Evolutionary conservation across 2,113 vertebrate genomes (phyloP), one percentile per base, ranked within the genome.

Genomic region (Tonatia bakeri): DNA sequence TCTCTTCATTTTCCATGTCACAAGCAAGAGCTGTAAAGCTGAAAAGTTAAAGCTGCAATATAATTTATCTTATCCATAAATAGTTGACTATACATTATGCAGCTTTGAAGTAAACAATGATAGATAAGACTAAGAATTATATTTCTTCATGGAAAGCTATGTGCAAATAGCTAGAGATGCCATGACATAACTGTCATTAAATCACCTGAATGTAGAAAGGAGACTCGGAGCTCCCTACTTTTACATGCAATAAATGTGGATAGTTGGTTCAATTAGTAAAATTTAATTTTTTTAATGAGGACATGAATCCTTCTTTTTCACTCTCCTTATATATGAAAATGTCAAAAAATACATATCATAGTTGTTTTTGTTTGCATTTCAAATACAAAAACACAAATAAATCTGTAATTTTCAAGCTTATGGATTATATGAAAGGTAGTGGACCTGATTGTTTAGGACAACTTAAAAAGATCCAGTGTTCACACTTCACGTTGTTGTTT

Each of bases 1-100:
- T 97, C 97, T 96, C 91, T 97, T 96, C 94, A 97, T 97, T 97
- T 97, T 95, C 81, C 89, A 93, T 96, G 94, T 87, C 95, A 96
- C 73, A 89, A 97, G 91, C 73, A 82, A 96, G 82, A 96, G 95
- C 31, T 61, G 4, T 97, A 97, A 97, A 97, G 56, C 50, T 91
- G 91, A 96, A 96, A 97, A 98, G 96, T 97, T 96, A 97, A 97
- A 96, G 69, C 75, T 72, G 12, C 45, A 77, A 40, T 84, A 36
- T 96, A 95, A 95, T 97, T 96, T 95, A 97, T 97, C 77, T 89
- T 47, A 73, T 33, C 56, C 45, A 84, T 88, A 96, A 97, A 96
- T 95, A 94, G 59, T 94, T 40, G 87, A 76, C 85, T 83, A 69
- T 95, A 91, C 43, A 56, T 94, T 86, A 94, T 69, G 90, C 15